Evolutionary conservation across 2,888 invertebrate genomes (phyloP).

Genomic region (Xanthorhoe spadicearia): DNA sequence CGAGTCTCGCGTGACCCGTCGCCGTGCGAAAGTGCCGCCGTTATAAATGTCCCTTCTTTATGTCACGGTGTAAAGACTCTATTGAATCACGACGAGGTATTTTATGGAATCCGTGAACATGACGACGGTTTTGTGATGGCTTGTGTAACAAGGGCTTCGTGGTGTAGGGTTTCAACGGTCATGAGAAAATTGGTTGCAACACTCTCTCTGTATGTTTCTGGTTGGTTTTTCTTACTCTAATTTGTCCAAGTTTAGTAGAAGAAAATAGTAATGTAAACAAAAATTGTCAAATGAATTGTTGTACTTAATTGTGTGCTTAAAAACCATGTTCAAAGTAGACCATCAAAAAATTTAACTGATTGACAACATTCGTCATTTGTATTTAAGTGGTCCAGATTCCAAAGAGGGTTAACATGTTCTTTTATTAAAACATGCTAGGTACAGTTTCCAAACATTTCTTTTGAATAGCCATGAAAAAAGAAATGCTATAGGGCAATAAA

Average conservation of each 20-base stretch:
- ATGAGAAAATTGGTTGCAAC: conserved; percentile 25
- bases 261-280: no score
- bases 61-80: conserved; percentile 46
- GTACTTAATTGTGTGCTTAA: no score
- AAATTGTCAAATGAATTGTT: no score
- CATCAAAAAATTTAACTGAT: no score
- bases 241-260: not conserved
- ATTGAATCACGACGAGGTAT: conserved; percentile 46
- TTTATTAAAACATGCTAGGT: no score
- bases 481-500: conserved; percentile 11
- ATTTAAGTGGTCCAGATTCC: no score
- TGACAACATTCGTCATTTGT: no score
- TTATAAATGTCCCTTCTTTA: conserved; percentile 45
- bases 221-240: no score
- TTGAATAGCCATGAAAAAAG: not conserved
- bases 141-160: conserved; percentile 33
- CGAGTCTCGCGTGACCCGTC: conserved; percentile 47
- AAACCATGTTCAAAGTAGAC: no score
- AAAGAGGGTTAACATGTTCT: no score
- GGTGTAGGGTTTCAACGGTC: conserved; percentile 21
- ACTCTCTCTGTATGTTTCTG: not conserved
- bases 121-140: conserved; percentile 39
- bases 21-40: conserved; percentile 47
- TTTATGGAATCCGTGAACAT: conserved; percentile 46
- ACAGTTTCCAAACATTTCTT: not conserved